These are phyloP conservation scores for Archocentrus centrarchus DNA, from an alignment of 2,113 vertebrate genomes.

Conservation along the genomic window DNA sequence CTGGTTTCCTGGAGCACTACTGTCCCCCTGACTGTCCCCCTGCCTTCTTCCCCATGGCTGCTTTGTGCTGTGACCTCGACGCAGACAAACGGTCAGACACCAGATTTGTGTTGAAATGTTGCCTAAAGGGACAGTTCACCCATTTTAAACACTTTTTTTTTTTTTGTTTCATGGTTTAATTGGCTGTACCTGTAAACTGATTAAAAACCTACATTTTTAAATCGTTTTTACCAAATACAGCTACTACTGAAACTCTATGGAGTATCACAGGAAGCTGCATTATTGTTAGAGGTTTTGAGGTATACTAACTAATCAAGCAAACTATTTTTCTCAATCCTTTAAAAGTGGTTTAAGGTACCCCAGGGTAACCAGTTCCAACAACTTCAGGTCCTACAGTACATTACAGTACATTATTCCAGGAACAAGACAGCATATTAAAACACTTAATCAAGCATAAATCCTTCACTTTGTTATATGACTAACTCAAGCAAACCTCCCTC, in stretches of 20 bases:
- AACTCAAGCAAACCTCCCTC: no score
- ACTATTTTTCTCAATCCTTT: not conserved
- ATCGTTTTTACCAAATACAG: no score
- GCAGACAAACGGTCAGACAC: slow-evolving; percentile 91
- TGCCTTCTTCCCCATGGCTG: slow-evolving; percentile 93
- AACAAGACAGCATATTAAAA: not conserved
- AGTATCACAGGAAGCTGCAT: not conserved
- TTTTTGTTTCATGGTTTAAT: no score
- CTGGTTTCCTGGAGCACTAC: slow-evolving; percentile 93
- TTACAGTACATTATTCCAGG: not conserved
- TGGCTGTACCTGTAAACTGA: no score
- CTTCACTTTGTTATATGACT: not conserved
- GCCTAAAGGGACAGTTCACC: not conserved
- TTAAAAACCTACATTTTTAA: not conserved
- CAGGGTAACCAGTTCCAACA: not conserved
- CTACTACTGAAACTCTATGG: not conserved
- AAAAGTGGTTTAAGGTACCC: not conserved
- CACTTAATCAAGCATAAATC: not conserved
- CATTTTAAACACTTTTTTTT: not conserved
- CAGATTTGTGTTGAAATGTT: not conserved
- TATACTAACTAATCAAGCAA: not conserved
- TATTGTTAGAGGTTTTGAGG: not conserved
- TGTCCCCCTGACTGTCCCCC: slow-evolving; percentile 88
- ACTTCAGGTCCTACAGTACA: not conserved
- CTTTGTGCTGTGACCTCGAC: slow-evolving; percentile 94